Evolutionary conservation across 2,113 vertebrate species (phyloP).

Genomic region (Macrotis lagotis): DNA sequence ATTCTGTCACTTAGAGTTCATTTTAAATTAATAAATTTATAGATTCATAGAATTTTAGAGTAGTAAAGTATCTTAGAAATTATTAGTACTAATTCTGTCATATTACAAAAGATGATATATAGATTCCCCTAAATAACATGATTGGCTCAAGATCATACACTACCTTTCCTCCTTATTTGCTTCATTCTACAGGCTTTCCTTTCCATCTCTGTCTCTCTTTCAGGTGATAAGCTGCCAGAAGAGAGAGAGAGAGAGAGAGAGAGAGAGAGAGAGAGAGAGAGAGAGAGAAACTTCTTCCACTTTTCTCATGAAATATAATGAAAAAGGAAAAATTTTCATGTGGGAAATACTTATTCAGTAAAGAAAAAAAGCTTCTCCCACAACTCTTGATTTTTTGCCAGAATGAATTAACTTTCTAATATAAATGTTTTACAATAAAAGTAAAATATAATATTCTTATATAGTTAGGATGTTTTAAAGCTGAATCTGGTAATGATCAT

Average conservation of each 20-base stretch:
- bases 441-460: neutral
- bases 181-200: neutral
- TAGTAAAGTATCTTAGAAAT: neutral
- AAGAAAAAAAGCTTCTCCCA: neutral
- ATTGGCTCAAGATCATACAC: neutral
- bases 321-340: neutral
- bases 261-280: neutral
- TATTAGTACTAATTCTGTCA: neutral
- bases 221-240: neutral
- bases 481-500: neutral
- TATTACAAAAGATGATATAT: neutral
- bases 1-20: neutral
- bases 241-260: neutral
- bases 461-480: neutral
- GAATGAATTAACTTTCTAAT: neutral
- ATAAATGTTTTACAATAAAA: neutral
- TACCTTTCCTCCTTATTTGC: neutral
- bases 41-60: neutral
- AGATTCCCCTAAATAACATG: neutral
- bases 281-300: neutral
- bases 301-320: neutral
- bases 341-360: neutral
- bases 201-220: neutral
- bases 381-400: neutral
- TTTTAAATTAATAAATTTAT: neutral